Base-by-base conservation (phyloP, 2,113 vertebrate genomes). In the Gymnocephalus cernua region DNA sequence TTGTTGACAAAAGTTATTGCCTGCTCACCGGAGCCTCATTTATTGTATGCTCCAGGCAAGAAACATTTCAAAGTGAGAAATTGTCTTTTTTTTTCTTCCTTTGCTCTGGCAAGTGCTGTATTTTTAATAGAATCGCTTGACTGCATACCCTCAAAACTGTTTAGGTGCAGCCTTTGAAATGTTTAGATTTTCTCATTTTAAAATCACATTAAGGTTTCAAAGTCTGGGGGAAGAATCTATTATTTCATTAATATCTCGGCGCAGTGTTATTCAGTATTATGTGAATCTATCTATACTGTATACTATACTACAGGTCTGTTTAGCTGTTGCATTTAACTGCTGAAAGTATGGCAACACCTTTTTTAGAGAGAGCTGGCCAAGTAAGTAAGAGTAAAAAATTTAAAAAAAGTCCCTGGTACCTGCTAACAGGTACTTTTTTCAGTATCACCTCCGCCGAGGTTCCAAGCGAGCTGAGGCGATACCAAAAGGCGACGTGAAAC, bases 41-140 rank as follows among this genome's bases (percentile, higher is more conserved):
- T 93, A 91, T 88, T 83, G 85, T 53, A 47, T 45, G 90, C 90
- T 91, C 16, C 81, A 89, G 91, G 91, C 89, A 81, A 84, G 75
- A 87, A 79, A 72, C 71, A 69, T 91, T 92, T 91, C 84, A 92
- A 90, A 89, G 89, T 66, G 68, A 90, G 68, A 89, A 88, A 86
- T 50, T 75, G 64, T 83, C 75, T 87, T 73, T 45, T 44, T 27
- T 7, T 57, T 53, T 61, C 29, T 44, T 75, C 53, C 38, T 41
- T 74, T 76, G 51, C 47, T 67, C 50, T 81, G 59, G 41, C 82
- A 83, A 75, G 59, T 72, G 54, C 32, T 82, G 62, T 48, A 66
- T 76, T 85, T 80, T 84, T 86, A 81, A 72, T 69, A 67, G 47
- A 79, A 82, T 48, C 63, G 68, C 78, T 79, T 84, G 45, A 85